Conservation (phyloP, 2,113 vertebrate species). For the Malurus melanocephalus region DNA sequence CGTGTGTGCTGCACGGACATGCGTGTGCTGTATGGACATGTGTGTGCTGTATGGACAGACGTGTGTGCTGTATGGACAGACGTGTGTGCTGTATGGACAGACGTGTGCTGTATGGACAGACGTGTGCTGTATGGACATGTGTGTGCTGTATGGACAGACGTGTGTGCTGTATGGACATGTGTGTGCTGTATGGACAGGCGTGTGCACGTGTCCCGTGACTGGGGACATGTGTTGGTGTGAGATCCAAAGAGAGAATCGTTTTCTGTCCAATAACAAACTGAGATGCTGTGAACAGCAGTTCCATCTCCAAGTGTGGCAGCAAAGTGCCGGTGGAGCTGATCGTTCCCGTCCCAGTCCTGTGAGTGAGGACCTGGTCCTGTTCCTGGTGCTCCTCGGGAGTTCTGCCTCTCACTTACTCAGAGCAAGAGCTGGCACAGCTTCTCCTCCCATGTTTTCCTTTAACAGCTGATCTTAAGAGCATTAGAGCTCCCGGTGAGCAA, state of each 20-base stretch:
- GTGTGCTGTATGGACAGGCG: too few species aligned
- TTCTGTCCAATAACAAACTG: neutral
- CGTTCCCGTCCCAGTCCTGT: fast-evolving
- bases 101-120: too few species aligned
- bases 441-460: neutral
- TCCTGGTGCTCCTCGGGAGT: neutral
- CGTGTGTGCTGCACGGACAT: too few species aligned
- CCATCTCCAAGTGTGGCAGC: neutral
- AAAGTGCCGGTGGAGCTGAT: fast-evolving
- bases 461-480: neutral
- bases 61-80: too few species aligned
- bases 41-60: too few species aligned
- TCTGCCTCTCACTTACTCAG: neutral
- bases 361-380: too few species aligned
- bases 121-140: too few species aligned
- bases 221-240: fast-evolving
- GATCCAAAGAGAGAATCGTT: neutral
- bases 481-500: neutral
- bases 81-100: too few species aligned
- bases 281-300: neutral
- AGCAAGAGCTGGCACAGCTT: neutral
- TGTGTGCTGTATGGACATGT: too few species aligned
- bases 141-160: too few species aligned
- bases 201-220: fast-evolving
- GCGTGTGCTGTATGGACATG: too few species aligned